Evolutionary conservation across 2,888 invertebrate species (phyloP), one percentile per base, ranked within the genome.

Genomic region (Fragum sueziense): DNA sequence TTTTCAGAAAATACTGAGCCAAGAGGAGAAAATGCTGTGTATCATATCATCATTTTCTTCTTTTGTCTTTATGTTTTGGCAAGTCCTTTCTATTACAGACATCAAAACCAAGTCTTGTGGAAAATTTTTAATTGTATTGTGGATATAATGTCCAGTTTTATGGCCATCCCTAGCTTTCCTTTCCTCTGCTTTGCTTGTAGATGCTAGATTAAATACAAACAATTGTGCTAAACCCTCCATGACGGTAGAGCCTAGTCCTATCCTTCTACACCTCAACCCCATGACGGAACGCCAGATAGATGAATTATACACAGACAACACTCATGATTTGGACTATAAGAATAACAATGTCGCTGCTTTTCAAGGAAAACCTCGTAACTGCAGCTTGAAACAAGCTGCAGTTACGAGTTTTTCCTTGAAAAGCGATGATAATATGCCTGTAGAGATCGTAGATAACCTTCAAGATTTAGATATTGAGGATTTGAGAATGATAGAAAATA

Each of bases 121-220:
- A n/a, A n/a, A n/a, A n/a, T n/a, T n/a, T n/a, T n/a, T n/a, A n/a
- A n/a, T n/a, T n/a, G n/a, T n/a, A n/a, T n/a, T n/a, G n/a, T n/a
- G n/a, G n/a, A n/a, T n/a, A n/a, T n/a, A n/a, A n/a, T n/a, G n/a
- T n/a, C n/a, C n/a, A n/a, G n/a, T n/a, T n/a, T n/a, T n/a, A n/a
- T n/a, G n/a, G n/a, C n/a, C n/a, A n/a, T n/a, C n/a, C n/a, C n/a
- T 47, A 47, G 41, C 37, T 65, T 41, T 33, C 61, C 25, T 57
- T 59, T 61, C n/a, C n/a, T n/a, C n/a, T 65, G 41, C 65, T 41
- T 65, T 65, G 65, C 41, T 71, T 71, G 71, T 71, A 71, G 59
- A 71, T 59, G 41, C 71, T 71, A 61, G 37, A 37, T 33, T 47
- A 37, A 25, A 31, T 34, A 33, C 37, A 41, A 61, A 54, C 34